These are phyloP conservation scores for Pionites leucogaster DNA, from an alignment of 2,113 vertebrate genomes.

Conservation along the genomic window DNA sequence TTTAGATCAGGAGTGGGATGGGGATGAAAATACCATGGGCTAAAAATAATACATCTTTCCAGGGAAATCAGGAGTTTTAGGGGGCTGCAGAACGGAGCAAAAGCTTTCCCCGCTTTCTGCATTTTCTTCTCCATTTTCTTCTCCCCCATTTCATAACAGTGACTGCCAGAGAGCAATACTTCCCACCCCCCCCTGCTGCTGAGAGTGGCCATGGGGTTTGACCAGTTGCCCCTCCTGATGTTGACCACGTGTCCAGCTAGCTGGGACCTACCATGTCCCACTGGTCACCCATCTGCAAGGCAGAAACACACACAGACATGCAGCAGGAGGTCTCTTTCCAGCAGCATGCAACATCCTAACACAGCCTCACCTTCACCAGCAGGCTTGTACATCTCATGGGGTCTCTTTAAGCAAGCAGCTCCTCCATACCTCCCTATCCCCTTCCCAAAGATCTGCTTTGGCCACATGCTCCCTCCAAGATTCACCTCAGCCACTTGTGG, in stretches of 20 bases:
- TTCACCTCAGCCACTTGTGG: neutral
- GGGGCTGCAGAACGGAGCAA: neutral
- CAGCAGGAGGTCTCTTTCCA: neutral
- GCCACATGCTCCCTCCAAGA: neutral
- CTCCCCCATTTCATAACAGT: neutral
- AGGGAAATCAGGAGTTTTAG: neutral
- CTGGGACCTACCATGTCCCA: neutral
- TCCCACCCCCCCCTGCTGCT: neutral
- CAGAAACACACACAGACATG: neutral
- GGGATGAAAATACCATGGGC: conserved; percentile 7
- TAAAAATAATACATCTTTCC: neutral
- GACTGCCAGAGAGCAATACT: neutral
- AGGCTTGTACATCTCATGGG: neutral
- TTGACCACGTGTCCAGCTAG: neutral
- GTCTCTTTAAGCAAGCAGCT: neutral
- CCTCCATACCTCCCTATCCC: neutral
- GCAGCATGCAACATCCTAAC: neutral
- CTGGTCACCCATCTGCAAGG: neutral
- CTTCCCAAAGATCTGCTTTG: neutral
- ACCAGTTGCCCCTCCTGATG: neutral
- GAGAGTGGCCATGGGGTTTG: neutral
- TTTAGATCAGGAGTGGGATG: conserved; percentile 52
- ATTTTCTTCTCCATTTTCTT: neutral
- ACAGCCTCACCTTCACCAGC: neutral
- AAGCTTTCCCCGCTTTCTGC: neutral